Evolutionary conservation across 2,888 invertebrate species (phyloP).

Genomic region (Amblyjoppa proteus): DNA sequence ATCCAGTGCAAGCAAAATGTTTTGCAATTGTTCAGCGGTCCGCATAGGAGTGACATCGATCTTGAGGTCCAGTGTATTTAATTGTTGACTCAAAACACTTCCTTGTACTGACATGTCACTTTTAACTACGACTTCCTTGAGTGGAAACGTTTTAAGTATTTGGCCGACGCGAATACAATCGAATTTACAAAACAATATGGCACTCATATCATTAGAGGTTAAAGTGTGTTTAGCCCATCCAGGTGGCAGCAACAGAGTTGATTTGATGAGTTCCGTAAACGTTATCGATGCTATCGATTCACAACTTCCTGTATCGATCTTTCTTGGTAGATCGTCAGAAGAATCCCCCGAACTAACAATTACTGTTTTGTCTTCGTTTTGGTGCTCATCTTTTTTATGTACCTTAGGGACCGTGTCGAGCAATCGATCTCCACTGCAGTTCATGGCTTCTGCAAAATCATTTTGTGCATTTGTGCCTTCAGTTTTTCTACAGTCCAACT

Average conservation of each 20-base stretch:
- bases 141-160: background rate
- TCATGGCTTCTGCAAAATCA: background rate
- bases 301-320: background rate
- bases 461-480: background rate
- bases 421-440: background rate
- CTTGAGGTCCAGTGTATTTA: background rate
- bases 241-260: conserved; percentile 11
- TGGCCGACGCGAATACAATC: background rate
- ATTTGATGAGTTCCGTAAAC: background rate
- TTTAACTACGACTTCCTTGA: background rate
- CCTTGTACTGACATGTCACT: background rate
- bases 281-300: background rate
- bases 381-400: background rate
- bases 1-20: background rate
- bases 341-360: background rate
- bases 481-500: background rate
- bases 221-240: background rate
- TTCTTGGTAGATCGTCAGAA: background rate
- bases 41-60: background rate
- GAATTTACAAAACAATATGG: background rate
- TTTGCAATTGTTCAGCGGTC: conserved; percentile 10
- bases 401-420: no score
- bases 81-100: background rate
- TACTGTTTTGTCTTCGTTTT: background rate
- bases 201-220: background rate